phyloP scores from a whole-genome alignment of 2,797 vertebrate species.

The Syncerus caffer region DNA sequence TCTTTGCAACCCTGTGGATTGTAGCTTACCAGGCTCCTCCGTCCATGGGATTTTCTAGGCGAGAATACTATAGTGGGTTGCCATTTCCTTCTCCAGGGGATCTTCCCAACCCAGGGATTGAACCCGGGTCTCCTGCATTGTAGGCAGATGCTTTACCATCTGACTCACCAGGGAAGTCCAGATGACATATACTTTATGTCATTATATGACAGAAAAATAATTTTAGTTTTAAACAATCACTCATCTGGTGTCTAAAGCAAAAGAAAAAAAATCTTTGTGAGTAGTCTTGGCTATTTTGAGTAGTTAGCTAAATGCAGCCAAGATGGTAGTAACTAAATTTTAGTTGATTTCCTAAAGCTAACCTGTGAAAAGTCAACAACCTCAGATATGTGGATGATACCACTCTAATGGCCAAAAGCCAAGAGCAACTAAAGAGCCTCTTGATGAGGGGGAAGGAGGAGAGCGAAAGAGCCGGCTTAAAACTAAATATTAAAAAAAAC shows the following conservation, averaged over 20 bases:
- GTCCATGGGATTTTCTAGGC: neutral
- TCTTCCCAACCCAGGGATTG: neutral
- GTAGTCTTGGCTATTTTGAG: neutral
- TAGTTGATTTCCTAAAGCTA: neutral
- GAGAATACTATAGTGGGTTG: neutral
- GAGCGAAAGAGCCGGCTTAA: neutral
- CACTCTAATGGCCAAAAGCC: neutral
- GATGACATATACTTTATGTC: neutral
- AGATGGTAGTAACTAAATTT: neutral
- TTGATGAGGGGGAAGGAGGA: neutral
- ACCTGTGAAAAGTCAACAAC: neutral
- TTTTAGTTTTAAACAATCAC: conserved; percentile 8
- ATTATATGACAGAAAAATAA: neutral
- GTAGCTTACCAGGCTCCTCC: neutral
- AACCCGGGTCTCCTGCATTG: neutral
- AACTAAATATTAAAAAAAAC: neutral
- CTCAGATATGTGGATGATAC: neutral
- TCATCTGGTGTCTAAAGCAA: neutral
- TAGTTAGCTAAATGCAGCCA: neutral
- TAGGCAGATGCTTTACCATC: neutral
- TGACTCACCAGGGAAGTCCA: neutral
- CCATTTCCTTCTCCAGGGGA: neutral
- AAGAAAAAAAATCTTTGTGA: neutral
- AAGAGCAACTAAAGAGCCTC: neutral
- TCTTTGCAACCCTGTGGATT: neutral